Evolutionary conservation across 2,888 invertebrate genomes (phyloP), one percentile per base, ranked within the genome.

Genomic region (Bugula neritina): DNA sequence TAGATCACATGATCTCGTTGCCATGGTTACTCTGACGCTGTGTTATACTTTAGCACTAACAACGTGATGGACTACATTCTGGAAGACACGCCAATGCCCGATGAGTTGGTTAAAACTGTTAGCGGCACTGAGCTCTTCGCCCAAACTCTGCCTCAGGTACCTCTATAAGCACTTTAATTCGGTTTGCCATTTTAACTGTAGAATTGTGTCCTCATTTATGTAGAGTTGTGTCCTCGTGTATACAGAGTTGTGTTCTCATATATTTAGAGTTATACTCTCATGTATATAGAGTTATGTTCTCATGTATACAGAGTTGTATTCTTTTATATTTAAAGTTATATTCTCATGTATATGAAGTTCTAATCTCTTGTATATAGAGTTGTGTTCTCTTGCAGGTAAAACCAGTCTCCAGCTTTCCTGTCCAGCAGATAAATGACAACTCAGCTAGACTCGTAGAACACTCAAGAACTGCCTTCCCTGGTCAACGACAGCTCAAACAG

Each of bases 51-150:
- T 74, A 79, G 79, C 72, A 72, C 70, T 1, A 79, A 77, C 69
- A 77, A 79, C 69, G 73, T 77, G 1, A 77, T 73, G 55, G 80
- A 81, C 21, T 77, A 80, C 69, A 77, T 81, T 5, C 72, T 79
- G 35, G 80, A 81, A 74, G 76, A 78, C 35, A 77, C 80, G 1
- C 80, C 80, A 71, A 74, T 82, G 71, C 81, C 81, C 1, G 80
- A 80, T 55, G 75, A 80, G 21, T 76, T 81, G 25, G 76, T 80
- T 1, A 75, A 77, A 55, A 72, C 73, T 17, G 81, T 77, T 1
- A 72, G 74, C 10, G 81, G 82, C 2, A 77, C 75, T 58, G 63
- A 74, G 0, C 74, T 82, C 3, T 81, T 81, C 71, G 77, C 81
- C 71, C 80, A 82, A 72, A 76, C 76, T 1, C 73, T 78, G 27